Conservation (phyloP, 2,888 invertebrate species). For the Alloplasta piceator region DNA sequence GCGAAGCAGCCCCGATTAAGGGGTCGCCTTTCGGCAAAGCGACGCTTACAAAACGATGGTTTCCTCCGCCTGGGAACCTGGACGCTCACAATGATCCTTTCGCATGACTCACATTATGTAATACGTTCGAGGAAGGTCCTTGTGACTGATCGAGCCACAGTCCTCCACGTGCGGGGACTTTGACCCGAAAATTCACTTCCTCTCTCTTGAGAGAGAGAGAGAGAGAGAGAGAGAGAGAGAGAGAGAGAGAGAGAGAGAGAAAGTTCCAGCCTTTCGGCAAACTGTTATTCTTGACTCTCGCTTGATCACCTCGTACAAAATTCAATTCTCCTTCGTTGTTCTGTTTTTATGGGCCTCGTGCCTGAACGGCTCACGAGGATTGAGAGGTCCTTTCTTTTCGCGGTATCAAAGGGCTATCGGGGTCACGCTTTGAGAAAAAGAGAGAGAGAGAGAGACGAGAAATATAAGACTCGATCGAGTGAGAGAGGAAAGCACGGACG, state of each 20-base stretch:
- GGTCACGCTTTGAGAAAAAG: slow-evolving; percentile 33
- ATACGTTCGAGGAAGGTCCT: slow-evolving; percentile 66
- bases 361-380: slow-evolving; percentile 46
- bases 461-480: slow-evolving; percentile 1
- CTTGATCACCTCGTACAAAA: slow-evolving; percentile 46
- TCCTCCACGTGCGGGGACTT: slow-evolving; percentile 51
- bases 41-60: slow-evolving; percentile 55
- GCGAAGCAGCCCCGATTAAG: slow-evolving; percentile 51
- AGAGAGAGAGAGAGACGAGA: slow-evolving; percentile 15
- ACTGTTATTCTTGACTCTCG: slow-evolving; percentile 48
- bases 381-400: slow-evolving; percentile 33
- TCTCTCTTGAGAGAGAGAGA: not conserved
- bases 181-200: slow-evolving; percentile 42
- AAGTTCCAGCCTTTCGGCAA: slow-evolving; percentile 37
- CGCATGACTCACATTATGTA: slow-evolving; percentile 68
- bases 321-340: slow-evolving; percentile 39
- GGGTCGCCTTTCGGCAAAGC: slow-evolving; percentile 55
- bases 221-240: not conserved
- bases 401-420: slow-evolving; percentile 58
- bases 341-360: slow-evolving; percentile 43
- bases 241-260: not conserved
- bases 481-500: slow-evolving; percentile 13
- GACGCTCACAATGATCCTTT: slow-evolving; percentile 48
- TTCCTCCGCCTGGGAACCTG: slow-evolving; percentile 52
- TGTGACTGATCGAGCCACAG: slow-evolving; percentile 27